Evolutionary conservation across 2,113 vertebrate species (phyloP).

Genomic region (Larimichthys crocea): DNA sequence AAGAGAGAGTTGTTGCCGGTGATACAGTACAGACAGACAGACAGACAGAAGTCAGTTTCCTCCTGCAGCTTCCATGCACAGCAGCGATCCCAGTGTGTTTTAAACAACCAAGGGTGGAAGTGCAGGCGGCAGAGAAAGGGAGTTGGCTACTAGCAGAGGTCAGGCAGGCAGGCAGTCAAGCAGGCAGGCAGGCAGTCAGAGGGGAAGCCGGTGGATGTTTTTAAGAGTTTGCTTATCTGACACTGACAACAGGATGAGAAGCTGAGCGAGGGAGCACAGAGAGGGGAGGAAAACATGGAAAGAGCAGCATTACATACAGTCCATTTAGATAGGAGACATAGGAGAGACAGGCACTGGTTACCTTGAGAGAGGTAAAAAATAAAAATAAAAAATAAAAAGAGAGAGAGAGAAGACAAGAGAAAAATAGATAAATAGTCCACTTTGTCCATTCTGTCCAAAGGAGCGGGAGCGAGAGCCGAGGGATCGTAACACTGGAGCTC

Average conservation of each 20-base stretch:
- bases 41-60: slow-evolving; percentile 47
- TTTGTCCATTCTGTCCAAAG: slow-evolving; percentile 73
- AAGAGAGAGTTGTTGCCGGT: slow-evolving; percentile 70
- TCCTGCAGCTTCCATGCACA: slow-evolving; percentile 46
- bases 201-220: slow-evolving; percentile 76
- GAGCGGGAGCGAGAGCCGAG: slow-evolving; percentile 78
- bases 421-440: slow-evolving; percentile 58
- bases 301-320: slow-evolving; percentile 45
- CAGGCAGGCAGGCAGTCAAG: slow-evolving; percentile 74
- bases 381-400: slow-evolving; percentile 4
- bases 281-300: slow-evolving; percentile 70
- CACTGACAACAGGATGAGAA: slow-evolving; percentile 83
- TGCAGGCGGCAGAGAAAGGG: slow-evolving; percentile 65
- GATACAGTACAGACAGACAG: slow-evolving; percentile 58
- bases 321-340: slow-evolving; percentile 52
- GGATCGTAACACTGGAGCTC: slow-evolving; percentile 87
- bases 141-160: slow-evolving; percentile 71
- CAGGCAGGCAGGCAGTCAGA: slow-evolving; percentile 56
- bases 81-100: slow-evolving; percentile 25
- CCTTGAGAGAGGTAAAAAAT: slow-evolving; percentile 55
- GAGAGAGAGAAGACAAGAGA: slow-evolving; percentile 13
- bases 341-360: slow-evolving; percentile 51
- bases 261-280: slow-evolving; percentile 62
- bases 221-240: slow-evolving; percentile 78
- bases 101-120: slow-evolving; percentile 56